A percentile compares a stretch with the other conserved stretches of the same genome.
Evolutionary conservation across 1,140 invertebrate species (phyloP).

Genomic region (Zaprionus vittiger): DNA sequence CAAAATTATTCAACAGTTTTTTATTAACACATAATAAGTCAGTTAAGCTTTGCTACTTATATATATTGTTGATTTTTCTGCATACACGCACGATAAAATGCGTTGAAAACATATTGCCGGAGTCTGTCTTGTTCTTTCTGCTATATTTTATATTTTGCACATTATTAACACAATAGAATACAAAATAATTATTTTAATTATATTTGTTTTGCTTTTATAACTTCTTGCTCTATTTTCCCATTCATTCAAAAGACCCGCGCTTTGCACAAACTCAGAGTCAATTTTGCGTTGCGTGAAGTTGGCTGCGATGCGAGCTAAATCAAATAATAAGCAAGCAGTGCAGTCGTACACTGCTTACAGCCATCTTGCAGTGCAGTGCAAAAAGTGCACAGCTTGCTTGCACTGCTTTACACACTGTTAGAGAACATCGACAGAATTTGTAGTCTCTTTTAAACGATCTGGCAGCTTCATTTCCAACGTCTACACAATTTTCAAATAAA

Average conservation of each 20-base stretch:
- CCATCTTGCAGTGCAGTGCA: neutral
- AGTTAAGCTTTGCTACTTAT: no score
- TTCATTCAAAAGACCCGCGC: neutral
- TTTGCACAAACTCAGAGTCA: neutral
- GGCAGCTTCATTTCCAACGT: neutral
- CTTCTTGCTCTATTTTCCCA: neutral
- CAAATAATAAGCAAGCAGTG: neutral
- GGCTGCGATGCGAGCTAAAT: conserved; percentile 6
- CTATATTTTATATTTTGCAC: no score
- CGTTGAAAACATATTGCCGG: no score
- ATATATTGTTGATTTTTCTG: no score
- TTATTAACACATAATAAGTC: neutral
- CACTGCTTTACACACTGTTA: neutral
- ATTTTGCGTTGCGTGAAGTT: conserved; percentile 23
- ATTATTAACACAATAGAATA: no score
- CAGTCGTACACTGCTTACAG: neutral
- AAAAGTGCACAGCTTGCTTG: neutral
- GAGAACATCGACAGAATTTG: neutral
- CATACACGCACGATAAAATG: no score
- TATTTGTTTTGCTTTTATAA: neutral
- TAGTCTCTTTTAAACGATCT: neutral
- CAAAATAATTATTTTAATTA: no score
- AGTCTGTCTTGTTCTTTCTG: no score
- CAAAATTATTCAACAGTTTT: neutral
- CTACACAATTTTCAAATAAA: neutral